Conservation (phyloP, 2,888 invertebrate genomes). For the Cremastobaeus sp. region DNA sequence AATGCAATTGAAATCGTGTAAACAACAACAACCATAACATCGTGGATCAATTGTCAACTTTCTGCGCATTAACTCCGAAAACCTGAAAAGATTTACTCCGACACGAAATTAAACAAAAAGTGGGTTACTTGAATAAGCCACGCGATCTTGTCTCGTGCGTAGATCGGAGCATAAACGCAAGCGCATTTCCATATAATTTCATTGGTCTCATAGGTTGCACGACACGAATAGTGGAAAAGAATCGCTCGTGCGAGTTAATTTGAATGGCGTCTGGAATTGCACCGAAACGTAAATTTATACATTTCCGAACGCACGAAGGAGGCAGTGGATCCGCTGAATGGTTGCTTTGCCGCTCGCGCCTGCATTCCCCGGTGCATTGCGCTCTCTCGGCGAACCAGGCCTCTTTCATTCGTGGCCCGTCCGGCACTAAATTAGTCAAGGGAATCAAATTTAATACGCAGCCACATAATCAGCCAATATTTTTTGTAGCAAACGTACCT, state of each 20-base stretch:
- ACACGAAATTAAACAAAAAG: conserved; percentile 4
- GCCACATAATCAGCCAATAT: conserved; percentile 50
- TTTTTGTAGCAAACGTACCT: no score
- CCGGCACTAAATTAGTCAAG: conserved; percentile 52
- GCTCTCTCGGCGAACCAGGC: conserved; percentile 29
- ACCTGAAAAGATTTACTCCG: no score
- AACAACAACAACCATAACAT: no score
- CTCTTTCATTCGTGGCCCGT: conserved; percentile 42
- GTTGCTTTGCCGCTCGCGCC: conserved; percentile 17
- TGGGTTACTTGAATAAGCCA: background rate
- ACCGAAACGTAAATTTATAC: conserved; percentile 23
- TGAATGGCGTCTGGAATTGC: conserved; percentile 41
- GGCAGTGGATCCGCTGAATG: conserved; percentile 28
- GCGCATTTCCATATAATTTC: conserved; percentile 21
- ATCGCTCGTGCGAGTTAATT: conserved; percentile 30
- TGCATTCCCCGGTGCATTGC: conserved; percentile 45
- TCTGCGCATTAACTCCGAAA: no score
- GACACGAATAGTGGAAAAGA: conserved; percentile 16
- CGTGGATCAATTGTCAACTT: no score
- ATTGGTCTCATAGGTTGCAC: conserved; percentile 38
- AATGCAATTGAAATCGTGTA: no score
- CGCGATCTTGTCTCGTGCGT: conserved; percentile 25
- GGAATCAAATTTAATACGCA: conserved; percentile 55
- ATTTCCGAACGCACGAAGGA: conserved; percentile 20
- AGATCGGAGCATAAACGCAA: conserved; percentile 19